phyloP scores from a whole-genome alignment of 2,888 invertebrate genomes.

The Ptilodon capucinus region DNA sequence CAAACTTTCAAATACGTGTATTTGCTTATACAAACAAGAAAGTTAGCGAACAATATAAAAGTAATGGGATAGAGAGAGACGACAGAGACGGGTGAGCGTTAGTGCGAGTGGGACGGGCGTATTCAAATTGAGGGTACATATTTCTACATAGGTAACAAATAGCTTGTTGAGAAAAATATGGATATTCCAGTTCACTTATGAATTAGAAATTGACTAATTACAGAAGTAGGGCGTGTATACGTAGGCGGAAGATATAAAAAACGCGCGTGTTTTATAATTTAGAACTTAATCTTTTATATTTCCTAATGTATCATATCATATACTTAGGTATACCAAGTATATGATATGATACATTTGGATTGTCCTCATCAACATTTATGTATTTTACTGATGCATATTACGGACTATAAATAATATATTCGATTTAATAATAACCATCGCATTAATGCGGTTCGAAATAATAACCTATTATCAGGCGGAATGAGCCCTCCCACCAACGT shows the following conservation, averaged over 20 bases:
- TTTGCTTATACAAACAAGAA: slow-evolving; percentile 83
- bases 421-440: slow-evolving; percentile 20
- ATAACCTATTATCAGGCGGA: slow-evolving; percentile 31
- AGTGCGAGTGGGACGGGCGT: slow-evolving; percentile 66
- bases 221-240: no score
- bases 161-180: slow-evolving; percentile 75
- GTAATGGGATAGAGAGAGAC: slow-evolving; percentile 78
- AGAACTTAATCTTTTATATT: no score
- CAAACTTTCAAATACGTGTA: slow-evolving; percentile 82
- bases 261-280: no score
- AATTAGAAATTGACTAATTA: slow-evolving; percentile 23
- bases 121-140: slow-evolving; percentile 83
- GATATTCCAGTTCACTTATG: slow-evolving; percentile 51
- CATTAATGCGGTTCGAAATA: slow-evolving; percentile 26
- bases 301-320: no score
- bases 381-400: neutral
- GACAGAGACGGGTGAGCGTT: slow-evolving; percentile 30
- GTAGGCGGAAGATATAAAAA: neutral
- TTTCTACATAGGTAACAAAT: slow-evolving; percentile 82
- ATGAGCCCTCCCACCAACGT: slow-evolving; percentile 25
- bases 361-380: no score
- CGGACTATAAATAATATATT: slow-evolving; percentile 16
- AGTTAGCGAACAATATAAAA: slow-evolving; percentile 83
- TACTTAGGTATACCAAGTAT: no score
- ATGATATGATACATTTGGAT: no score